Conservation (phyloP, 2,797 vertebrate genomes). For the Periparus ater region DNA sequence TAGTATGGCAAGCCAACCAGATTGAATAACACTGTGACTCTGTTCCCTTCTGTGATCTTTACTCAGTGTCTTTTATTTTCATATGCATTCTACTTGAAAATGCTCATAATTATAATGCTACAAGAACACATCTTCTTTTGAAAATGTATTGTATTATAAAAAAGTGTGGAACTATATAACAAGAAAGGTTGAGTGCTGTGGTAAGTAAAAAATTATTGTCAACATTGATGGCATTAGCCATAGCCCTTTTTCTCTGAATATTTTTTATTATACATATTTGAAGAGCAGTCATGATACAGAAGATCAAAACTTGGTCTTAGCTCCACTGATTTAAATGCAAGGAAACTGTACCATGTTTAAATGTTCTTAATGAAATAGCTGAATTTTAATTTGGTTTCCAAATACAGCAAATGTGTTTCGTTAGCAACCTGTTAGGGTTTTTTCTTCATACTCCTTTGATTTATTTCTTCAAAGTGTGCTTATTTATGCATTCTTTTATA, state of each 20-base stretch:
- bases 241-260: not conserved
- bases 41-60: not conserved
- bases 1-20: not conserved
- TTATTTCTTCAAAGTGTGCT: not conserved
- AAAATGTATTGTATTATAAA: not conserved
- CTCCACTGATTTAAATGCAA: not conserved
- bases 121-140: not conserved
- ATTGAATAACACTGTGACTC: not conserved
- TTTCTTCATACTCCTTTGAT: not conserved
- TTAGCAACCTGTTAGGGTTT: not conserved
- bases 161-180: not conserved
- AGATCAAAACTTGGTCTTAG: not conserved
- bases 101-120: not conserved
- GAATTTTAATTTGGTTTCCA: not conserved
- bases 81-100: not conserved
- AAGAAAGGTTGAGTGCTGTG: not conserved
- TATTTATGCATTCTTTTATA: conserved; percentile 34
- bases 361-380: not conserved
- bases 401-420: not conserved
- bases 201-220: not conserved
- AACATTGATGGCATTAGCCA: not conserved
- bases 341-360: not conserved
- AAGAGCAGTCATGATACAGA: not conserved
- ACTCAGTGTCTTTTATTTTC: not conserved
- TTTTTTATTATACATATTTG: not conserved